phyloP scores from a whole-genome alignment of 2,113 vertebrate species.

The Hydropotes inermis region DNA sequence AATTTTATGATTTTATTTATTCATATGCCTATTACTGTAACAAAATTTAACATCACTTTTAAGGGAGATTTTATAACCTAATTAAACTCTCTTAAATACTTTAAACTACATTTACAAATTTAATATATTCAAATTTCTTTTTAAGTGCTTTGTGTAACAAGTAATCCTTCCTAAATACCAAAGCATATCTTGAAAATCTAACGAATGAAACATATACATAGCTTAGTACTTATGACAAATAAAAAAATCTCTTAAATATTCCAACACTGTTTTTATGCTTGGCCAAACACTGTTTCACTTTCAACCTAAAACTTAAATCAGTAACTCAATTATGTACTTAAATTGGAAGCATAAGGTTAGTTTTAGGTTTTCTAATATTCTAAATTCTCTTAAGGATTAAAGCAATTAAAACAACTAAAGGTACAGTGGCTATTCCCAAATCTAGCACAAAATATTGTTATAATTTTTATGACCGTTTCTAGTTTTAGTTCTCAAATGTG shows the following conservation, averaged over 20 bases:
- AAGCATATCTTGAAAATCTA: neutral
- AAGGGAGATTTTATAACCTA: neutral
- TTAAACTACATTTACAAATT: neutral
- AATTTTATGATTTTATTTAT: neutral
- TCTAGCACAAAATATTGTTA: neutral
- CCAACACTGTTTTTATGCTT: neutral
- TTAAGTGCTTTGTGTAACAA: constrained; percentile 7
- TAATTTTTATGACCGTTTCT: neutral
- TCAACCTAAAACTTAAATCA: neutral
- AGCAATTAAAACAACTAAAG: neutral
- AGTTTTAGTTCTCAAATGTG: neutral
- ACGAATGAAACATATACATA: neutral
- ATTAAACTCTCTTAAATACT: neutral
- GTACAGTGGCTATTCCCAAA: neutral
- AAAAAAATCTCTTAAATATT: neutral
- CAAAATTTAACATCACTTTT: neutral
- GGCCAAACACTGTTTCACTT: neutral
- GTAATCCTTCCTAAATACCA: neutral
- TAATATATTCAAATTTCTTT: neutral
- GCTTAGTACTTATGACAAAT: neutral
- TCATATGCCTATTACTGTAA: neutral
- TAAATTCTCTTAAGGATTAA: neutral
- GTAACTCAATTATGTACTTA: neutral
- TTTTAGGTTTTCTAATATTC: neutral
- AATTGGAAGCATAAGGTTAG: neutral